Base-by-base conservation (phyloP, 1,140 invertebrate genomes). In the Macrosteles quadrilineatus region DNA sequence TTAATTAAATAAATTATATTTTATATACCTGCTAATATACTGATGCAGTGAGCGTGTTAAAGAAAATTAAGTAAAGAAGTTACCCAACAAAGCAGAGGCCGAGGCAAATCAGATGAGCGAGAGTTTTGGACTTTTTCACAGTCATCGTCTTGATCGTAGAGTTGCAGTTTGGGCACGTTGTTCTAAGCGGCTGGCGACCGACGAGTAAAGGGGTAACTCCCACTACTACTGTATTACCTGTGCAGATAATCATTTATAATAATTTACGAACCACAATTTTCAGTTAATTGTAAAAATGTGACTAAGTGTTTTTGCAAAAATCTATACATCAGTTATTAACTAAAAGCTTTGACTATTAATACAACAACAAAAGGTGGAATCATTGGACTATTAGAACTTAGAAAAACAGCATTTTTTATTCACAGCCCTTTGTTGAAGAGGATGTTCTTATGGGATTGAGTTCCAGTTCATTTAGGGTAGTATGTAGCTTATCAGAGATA, bases 31-130 rank as follows among this genome's bases (percentile, higher is more conserved):
- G n/a, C n/a, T n/a, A n/a, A n/a, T n/a, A n/a, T n/a, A n/a, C n/a
- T n/a, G n/a, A n/a, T n/a, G n/a, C n/a, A n/a, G n/a, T n/a, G n/a
- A n/a, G n/a, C n/a, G n/a, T n/a, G n/a, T n/a, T n/a, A n/a, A n/a
- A n/a, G n/a, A n/a, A n/a, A n/a, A n/a, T n/a, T n/a, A n/a, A n/a
- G n/a, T n/a, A n/a, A n/a, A n/a, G n/a, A n/a, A n/a, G 69, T 53
- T 45, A 71, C 70, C 70, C 70, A 29, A 73, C 21, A 2, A 71
- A 1, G 11, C 68, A 65, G 14, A 73, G 31, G 0, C 64, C 59
- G n/a, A 73, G 32, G 19, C 72, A 73, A 40, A 59, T 68, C 1
- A 73, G 29, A 50, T 73, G 70, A 32, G 72, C 72, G 0, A 31
- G 19, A 45, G 29, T 43, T n/a, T 59, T 27, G 17, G 14, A n/a